Base-by-base conservation (phyloP, 2,113 vertebrate species). In the Glareola pratincola region DNA sequence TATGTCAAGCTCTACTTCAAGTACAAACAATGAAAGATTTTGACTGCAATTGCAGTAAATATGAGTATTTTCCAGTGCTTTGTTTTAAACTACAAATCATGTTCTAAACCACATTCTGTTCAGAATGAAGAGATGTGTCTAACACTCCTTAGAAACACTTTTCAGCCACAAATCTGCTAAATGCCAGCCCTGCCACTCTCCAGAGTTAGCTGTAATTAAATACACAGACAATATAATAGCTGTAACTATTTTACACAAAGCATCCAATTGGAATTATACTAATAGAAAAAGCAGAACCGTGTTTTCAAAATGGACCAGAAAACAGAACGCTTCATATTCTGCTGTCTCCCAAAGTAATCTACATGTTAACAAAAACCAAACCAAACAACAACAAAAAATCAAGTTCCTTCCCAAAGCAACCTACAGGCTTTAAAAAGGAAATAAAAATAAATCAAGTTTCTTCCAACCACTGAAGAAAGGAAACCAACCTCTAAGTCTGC, bases 151-250 rank as follows among this genome's bases (percentile, higher is more conserved):
- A 73, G 67, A 91, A 92, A 74, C 3, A 10, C n/a, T 82, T 73
- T 78, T 79, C 87, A 85, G 72, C 20, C 10, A 7, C 57, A 81
- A 68, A 85, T 74, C 50, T 80, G 34, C 63, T 83, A 51, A 92
- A 75, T 4, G 23, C 47, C 78, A 86, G 48, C n/a, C 63, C 77
- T 81, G 82, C n/a, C 75, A 74, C 57, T 88, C 73, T 64, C 21
- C 29, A 41, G 47, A 92, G 50, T 56, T 78, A 67, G 41, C 54
- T 66, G 34, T 69, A 89, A 90, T 93, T 95, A 95, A 94, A 96
- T 43, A 78, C 37, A 80, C 1, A 63, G 71, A 68, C 79, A 88
- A 83, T 71, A 17, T 37, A 85, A 72, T 50, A 85, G 37, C 27
- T 71, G 36, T 27, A 88, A 56, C 64, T 68, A 14, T n/a, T 41